Evolutionary conservation across 2,888 invertebrate species (phyloP).

Genomic region (Dolichomitus sp.): DNA sequence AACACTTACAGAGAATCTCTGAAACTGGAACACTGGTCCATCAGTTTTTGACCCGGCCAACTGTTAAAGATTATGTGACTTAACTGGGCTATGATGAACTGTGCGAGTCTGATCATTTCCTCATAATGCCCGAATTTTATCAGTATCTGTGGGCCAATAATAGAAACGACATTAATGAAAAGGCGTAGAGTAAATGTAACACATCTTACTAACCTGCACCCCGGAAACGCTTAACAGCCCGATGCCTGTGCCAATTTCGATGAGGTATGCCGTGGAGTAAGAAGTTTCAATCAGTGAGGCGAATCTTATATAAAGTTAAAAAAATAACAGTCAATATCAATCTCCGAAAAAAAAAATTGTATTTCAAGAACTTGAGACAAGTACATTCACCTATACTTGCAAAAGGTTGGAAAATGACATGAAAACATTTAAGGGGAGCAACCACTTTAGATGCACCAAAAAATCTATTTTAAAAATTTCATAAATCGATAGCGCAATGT

Average conservation of each 20-base stretch:
- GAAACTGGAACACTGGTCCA: constrained; percentile 18
- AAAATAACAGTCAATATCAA: not conserved
- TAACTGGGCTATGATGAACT: constrained; percentile 22
- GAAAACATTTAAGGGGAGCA: too few species aligned
- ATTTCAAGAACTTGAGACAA: too few species aligned
- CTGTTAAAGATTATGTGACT: constrained; percentile 41
- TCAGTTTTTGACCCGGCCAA: constrained; percentile 40
- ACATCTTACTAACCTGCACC: constrained; percentile 26
- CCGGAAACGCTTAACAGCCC: constrained; percentile 39
- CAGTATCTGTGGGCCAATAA: constrained; percentile 11
- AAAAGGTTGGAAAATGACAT: too few species aligned
- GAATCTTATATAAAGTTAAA: not conserved
- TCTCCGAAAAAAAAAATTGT: too few species aligned
- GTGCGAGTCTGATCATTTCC: constrained; percentile 36
- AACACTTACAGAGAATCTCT: constrained; percentile 36
- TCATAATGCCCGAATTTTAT: constrained; percentile 40
- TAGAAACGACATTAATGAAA: not conserved
- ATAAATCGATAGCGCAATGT: too few species aligned
- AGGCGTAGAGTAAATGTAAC: not conserved
- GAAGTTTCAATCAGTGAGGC: constrained; percentile 22
- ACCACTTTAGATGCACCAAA: too few species aligned
- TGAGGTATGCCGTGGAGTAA: constrained; percentile 35
- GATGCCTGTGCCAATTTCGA: constrained; percentile 22
- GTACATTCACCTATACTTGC: too few species aligned
- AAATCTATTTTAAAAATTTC: too few species aligned